Base-by-base conservation (phyloP, 2,888 invertebrate species). In the Imbricaverruca yamaguchii region DNA sequence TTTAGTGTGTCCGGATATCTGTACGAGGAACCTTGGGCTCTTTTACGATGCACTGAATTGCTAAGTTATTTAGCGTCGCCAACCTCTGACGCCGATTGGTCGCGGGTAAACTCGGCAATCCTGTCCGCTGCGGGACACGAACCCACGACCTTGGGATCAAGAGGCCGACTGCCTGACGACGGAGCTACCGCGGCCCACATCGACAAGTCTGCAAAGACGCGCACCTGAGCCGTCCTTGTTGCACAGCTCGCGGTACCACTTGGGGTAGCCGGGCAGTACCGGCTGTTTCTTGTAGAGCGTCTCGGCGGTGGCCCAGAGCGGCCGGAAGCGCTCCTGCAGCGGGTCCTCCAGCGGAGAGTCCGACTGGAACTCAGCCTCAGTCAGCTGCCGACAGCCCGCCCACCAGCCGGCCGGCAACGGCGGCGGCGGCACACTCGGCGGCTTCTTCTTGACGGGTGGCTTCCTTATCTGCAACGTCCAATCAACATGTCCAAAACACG, bases 221-320 rank as follows among this genome's bases (percentile, higher is more conserved):
- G 11, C 55, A 74, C 74, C 74, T 21, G 74, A 74, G 53, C 74
- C 74, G 81, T 82, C 80, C 82, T 84, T 82, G 25, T 81, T 82
- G 80, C 96, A 96, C 18, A 98, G 89, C 85, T 96, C 95, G 80
- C 93, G 90, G 86, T 96, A 98, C 98, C 98, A 98, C 39, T 93
- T 92, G 8, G 97, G 97, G 88, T 96, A 97, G 21, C 96, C 96
- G 10, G 94, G 92, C 85, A 95, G 89, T 84, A 92, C 90, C 0
- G 93, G 91, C 83, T 91, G 89, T 82, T 90, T 91, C 1, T 90
- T 91, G 0, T 93, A 93, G 69, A 94, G 86, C 83, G 90, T 88
- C 12, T 89, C 87, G 57, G 89, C 90, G 74, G 92, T 90, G 63
- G 90, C 89, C 84, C 91, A 89, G 9, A 94, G 87, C 86, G 91